Percentiles rank a stretch among this genome's conserved stretches.
These are phyloP conservation scores for Python bivittatus DNA, from an alignment of 2,113 vertebrate species.

Conservation along the genomic window DNA sequence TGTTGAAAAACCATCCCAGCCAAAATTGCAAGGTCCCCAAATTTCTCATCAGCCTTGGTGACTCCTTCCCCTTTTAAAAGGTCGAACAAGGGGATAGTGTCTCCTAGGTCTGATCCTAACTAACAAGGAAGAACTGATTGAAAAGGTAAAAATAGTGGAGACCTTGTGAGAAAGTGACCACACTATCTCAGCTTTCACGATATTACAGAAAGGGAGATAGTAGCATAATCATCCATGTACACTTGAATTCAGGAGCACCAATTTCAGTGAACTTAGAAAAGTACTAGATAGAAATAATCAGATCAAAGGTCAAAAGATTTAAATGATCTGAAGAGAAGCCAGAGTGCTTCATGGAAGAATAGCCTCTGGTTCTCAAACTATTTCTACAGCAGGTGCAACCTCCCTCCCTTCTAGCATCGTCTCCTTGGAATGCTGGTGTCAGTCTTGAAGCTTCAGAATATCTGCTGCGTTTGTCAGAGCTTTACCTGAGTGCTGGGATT, in stretches of 20 bases:
- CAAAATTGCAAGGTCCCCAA: not conserved
- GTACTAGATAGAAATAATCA: not conserved
- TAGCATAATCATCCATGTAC: not conserved
- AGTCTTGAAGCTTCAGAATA: not conserved
- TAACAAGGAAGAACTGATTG: not conserved
- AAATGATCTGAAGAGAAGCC: not conserved
- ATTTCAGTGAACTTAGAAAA: not conserved
- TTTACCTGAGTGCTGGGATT: not conserved
- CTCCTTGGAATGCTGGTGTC: not conserved
- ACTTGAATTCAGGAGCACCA: not conserved
- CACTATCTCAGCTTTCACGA: not conserved
- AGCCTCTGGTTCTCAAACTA: not conserved
- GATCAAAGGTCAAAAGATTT: not conserved
- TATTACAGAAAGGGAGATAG: not conserved
- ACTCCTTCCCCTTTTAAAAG: not conserved
- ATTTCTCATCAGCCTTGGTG: not conserved
- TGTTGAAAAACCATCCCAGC: not conserved
- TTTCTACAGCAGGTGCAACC: not conserved
- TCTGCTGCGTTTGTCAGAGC: not conserved
- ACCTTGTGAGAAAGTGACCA: not conserved
- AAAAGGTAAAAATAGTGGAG: not conserved
- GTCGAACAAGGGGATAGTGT: no score
- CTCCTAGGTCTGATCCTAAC: not conserved
- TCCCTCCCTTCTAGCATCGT: not conserved
- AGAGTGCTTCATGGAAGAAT: not conserved